Base-by-base conservation (phyloP, 2,113 vertebrate species). In the Sialia sialis region DNA sequence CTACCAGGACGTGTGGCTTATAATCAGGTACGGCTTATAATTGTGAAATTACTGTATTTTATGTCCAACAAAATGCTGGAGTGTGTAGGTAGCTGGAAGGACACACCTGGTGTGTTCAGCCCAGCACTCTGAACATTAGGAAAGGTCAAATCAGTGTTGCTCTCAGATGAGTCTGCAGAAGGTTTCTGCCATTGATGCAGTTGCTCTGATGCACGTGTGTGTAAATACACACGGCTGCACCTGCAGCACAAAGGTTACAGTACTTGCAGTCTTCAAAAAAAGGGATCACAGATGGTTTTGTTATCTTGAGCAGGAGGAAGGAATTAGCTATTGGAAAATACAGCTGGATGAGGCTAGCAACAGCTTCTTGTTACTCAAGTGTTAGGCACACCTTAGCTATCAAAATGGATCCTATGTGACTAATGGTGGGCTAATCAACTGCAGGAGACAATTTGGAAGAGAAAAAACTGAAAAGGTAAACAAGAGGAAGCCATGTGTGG, bases 151-250 rank as follows among this genome's bases (percentile, higher is more conserved):
- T 19, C n/a, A n/a, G 1, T 12, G 10, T 1, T 73, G 18, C 4
- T 10, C 83, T 92, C 54, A 43, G 27, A 17, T 25, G 18, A 87
- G 25, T 6, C 30, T 84, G 20, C 8, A n/a, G 49, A 43, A 83
- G 26, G 18, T n/a, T 88, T 85, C 15, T 56, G 66, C 18, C 30
- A 9, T 3, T 5, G 25, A 7, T 43, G 29, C 32, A 34, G 38
- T 3, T 67, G 23, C 39, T 80, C 11, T 48, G 54, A 29, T 32
- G 20, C 16, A 3, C 0, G 2, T 6, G 9, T 43, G 41, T 51
- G 16, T 67, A 23, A 69, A 44, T 16, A 21, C 26, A 36, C 8
- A 3, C 7, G 8, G 11, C 8, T 83, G 9, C n/a, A 55, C 12
- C 41, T 44, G 13, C 25, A 63, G 30, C 8, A 30, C 4, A 19